phyloP scores from a whole-genome alignment of 2,888 invertebrate species.

The Branchellion lobata region DNA sequence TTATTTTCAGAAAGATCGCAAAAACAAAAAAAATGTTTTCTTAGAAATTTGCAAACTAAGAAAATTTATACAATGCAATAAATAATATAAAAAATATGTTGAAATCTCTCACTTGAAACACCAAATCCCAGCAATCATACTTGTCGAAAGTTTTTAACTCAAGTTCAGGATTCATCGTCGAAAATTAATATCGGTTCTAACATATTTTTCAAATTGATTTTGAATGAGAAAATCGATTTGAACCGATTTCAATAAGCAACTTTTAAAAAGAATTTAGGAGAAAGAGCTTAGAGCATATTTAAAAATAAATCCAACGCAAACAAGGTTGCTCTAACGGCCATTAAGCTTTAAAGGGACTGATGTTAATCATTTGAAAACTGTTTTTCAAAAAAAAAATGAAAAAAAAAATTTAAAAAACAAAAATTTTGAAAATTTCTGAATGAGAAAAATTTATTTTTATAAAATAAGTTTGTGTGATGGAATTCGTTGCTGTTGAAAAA shows the following conservation, averaged over 20 bases:
- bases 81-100: too few relatives aligned
- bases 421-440: too few relatives aligned
- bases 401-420: too few relatives aligned
- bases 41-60: too few relatives aligned
- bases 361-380: too few relatives aligned
- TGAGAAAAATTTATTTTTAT: too few relatives aligned
- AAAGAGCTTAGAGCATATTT: not conserved
- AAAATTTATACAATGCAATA: too few relatives aligned
- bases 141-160: constrained; percentile 33
- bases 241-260: not conserved
- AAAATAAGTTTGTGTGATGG: too few relatives aligned
- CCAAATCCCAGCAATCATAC: constrained; percentile 25
- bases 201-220: not conserved
- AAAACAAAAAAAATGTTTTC: too few relatives aligned
- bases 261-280: not conserved
- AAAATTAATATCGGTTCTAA: not conserved
- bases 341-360: too few relatives aligned
- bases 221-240: not conserved
- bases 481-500: not conserved
- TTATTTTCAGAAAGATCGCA: too few relatives aligned
- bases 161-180: constrained; percentile 10
- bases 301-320: not conserved
- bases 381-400: too few relatives aligned
- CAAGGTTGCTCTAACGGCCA: constrained; percentile 1
- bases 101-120: not conserved